phyloP scores from a whole-genome alignment of 2,797 vertebrate species.

The Helarctos malayanus region DNA sequence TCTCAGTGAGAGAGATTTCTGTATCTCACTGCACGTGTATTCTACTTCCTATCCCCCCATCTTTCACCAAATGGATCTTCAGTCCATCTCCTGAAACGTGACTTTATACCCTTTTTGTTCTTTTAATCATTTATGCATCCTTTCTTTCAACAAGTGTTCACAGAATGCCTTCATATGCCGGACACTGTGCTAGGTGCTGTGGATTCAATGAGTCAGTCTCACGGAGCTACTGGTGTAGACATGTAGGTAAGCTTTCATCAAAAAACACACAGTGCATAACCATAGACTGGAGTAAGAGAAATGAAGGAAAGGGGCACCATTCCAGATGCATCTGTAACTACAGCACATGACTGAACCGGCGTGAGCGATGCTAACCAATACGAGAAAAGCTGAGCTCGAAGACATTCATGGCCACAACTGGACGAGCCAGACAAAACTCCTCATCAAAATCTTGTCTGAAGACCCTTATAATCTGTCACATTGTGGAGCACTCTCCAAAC shows the following conservation, averaged over 20 bases:
- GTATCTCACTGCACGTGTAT: background rate
- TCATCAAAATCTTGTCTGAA: conserved; percentile 23
- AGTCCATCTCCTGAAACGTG: background rate
- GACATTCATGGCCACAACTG: background rate
- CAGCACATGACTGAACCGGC: background rate
- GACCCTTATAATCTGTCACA: background rate
- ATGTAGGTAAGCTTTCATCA: background rate
- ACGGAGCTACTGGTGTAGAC: background rate
- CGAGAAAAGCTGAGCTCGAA: background rate
- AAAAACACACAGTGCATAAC: background rate
- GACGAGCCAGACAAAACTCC: background rate
- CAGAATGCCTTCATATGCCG: background rate
- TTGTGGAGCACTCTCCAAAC: background rate
- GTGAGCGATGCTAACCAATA: background rate
- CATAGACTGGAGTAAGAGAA: background rate
- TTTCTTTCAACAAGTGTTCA: conserved; percentile 27
- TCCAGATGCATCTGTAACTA: background rate
- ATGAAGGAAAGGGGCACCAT: background rate
- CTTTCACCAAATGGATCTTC: background rate
- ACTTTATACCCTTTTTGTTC: background rate
- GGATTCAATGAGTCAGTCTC: background rate
- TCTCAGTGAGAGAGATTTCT: background rate
- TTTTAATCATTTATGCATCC: background rate
- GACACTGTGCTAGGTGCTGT: background rate
- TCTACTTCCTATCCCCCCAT: background rate